Conservation (phyloP, 2,113 vertebrate species). For the Hydropotes inermis region DNA sequence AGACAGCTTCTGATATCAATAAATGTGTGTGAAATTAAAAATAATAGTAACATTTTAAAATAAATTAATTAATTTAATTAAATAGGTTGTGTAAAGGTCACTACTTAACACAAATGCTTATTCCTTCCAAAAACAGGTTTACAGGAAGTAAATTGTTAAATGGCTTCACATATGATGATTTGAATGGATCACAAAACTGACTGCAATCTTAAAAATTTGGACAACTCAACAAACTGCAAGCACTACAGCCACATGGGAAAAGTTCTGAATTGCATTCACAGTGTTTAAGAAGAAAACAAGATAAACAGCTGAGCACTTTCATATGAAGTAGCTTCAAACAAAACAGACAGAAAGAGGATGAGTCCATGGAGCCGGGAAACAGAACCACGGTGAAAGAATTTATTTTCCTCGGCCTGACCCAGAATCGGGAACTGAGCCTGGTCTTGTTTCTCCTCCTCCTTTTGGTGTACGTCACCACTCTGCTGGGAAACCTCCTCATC, state of each 20-base stretch:
- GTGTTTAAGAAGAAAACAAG: background rate
- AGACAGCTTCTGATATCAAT: background rate
- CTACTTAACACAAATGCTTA: background rate
- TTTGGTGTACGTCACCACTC: slow-evolving; percentile 31
- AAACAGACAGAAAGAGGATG: background rate
- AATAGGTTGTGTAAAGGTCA: background rate
- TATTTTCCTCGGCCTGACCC: slow-evolving; percentile 31
- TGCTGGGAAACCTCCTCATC: slow-evolving; percentile 68
- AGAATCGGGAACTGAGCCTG: background rate
- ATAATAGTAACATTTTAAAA: background rate
- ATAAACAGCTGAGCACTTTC: background rate
- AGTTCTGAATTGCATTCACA: background rate
- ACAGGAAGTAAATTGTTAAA: background rate
- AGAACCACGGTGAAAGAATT: slow-evolving; percentile 2
- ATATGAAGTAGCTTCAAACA: background rate
- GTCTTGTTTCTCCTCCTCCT: slow-evolving; percentile 47
- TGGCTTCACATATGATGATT: background rate
- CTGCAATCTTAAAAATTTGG: background rate
- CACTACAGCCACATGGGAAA: accelerated
- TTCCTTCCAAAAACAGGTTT: background rate
- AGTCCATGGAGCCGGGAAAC: background rate
- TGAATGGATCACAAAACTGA: background rate
- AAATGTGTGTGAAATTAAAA: background rate
- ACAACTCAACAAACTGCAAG: background rate
- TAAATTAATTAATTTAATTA: background rate